phyloP scores from a whole-genome alignment of 2,797 vertebrate genomes.

The Hypotaenidia philippensis region DNA sequence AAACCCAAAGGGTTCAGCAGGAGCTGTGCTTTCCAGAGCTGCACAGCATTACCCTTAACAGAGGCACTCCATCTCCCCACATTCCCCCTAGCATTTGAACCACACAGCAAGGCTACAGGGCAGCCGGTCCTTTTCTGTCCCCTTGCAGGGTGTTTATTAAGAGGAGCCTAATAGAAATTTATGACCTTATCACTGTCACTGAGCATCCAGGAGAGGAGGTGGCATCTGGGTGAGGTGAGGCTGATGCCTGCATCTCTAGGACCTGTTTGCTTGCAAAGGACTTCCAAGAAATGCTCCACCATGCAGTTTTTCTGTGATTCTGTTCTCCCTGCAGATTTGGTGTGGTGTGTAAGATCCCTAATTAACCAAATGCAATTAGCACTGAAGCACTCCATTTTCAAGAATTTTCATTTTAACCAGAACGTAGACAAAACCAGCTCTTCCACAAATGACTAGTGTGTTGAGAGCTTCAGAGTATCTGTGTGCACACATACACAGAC shows the following conservation, averaged over 20 bases:
- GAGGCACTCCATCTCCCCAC: accelerated
- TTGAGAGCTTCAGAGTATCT: not conserved
- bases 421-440: not conserved
- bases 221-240: not conserved
- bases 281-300: not conserved
- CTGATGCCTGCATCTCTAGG: not conserved
- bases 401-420: not conserved
- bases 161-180: not conserved
- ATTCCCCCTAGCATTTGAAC: not conserved
- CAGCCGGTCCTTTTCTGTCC: not conserved
- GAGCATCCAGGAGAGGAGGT: not conserved
- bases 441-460: not conserved
- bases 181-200: not conserved
- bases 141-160: not conserved
- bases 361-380: slow-evolving; percentile 39
- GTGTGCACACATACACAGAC: not conserved
- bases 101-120: not conserved
- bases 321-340: not conserved
- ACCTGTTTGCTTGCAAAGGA: not conserved
- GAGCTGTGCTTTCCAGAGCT: not conserved
- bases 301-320: not conserved
- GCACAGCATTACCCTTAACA: not conserved
- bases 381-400: not conserved
- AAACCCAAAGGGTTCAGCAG: not conserved
- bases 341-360: not conserved